Evolutionary conservation across 35 echinoderm and acorn worm genomes (phyloP), one percentile per base, ranked within the genome.

Genomic region (Strongylocentrotus purpuratus): DNA sequence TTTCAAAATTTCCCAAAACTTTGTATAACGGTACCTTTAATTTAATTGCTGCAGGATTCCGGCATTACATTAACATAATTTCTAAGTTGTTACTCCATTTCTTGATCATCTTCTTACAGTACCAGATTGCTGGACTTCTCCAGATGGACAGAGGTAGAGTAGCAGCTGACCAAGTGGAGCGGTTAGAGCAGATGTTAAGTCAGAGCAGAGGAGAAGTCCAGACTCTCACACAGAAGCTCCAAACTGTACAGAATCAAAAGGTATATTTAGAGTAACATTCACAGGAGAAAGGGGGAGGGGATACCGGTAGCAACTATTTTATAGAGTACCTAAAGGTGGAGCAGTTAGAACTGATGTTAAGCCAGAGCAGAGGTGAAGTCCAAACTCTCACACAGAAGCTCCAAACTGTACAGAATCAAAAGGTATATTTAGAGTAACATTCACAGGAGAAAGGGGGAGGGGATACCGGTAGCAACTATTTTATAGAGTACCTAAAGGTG

Each of bases 121-220:
- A 94, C 52, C 97, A 98, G 93, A 96, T 98, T 20, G 97, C 96
- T 28, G 96, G 94, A 31, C 92, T 98, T 12, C 93, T 98, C 6
- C 96, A 98, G 88, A 96, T 95, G 58, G 96, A 94, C 78, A 92
- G 96, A 59, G 97, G 97, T 28, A 33, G 96, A 86, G 97, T 92
- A 5, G 94, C 94, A 8, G 86, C 94, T 18, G 85, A 94, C 31
- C 97, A 98, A 85, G 59, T 95, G 33, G 92, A 96, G 33, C 47
- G 95, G 33, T 47, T 98, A 22, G 95, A 96, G 32, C 94, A 98
- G 94, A 70, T 94, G 47, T 86, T 98, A 60, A 87, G 20, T 13
- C 96, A 96, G 86, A 96, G 94, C 33, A 71, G 87, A 90, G 85
- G 61, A 20, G 96, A 98, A 17, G 94, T 96, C 22, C 97, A 98